Percentiles rank a stretch among this genome's conserved stretches.
Evolutionary conservation across 1,140 invertebrate species (phyloP).

Genomic region (Stegodyphus dumicola): DNA sequence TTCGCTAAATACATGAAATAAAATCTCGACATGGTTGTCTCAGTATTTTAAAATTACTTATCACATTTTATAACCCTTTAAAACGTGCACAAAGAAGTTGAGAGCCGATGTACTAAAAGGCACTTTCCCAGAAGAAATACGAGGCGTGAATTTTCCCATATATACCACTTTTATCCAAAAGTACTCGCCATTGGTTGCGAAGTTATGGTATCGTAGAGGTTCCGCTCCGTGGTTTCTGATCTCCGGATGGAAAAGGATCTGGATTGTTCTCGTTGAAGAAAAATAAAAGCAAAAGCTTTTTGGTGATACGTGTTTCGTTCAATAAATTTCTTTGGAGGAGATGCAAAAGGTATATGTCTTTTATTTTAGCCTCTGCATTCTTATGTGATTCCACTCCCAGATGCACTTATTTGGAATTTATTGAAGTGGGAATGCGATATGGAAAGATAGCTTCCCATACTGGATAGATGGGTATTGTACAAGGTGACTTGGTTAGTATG

Average conservation of each 20-base stretch:
- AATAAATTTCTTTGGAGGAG: constrained; percentile 6
- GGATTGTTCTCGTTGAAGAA: constrained; percentile 31
- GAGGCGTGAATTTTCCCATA: no score
- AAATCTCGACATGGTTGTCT: neutral
- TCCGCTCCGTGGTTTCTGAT: constrained; percentile 9
- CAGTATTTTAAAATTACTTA: neutral
- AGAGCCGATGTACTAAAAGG: neutral
- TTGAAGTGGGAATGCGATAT: no score
- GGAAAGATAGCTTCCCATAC: no score
- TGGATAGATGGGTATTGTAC: no score
- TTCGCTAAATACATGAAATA: neutral
- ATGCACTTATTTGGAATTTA: no score
- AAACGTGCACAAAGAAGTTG: neutral
- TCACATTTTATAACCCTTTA: neutral
- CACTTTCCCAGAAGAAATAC: neutral
- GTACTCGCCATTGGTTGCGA: neutral
- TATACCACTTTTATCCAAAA: neutral
- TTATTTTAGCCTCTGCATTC: constrained; percentile 8
- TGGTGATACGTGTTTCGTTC: constrained; percentile 13
- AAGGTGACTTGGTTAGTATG: no score
- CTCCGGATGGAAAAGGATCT: constrained; percentile 23
- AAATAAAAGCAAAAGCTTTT: constrained; percentile 1
- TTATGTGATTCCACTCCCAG: neutral
- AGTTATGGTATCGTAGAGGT: neutral
- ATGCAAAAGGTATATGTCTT: constrained; percentile 25